Percentiles rank a stretch among this genome's conserved stretches.
Conservation (phyloP, 23 tunicate genomes). For the Halocynthia roretzi region DNA sequence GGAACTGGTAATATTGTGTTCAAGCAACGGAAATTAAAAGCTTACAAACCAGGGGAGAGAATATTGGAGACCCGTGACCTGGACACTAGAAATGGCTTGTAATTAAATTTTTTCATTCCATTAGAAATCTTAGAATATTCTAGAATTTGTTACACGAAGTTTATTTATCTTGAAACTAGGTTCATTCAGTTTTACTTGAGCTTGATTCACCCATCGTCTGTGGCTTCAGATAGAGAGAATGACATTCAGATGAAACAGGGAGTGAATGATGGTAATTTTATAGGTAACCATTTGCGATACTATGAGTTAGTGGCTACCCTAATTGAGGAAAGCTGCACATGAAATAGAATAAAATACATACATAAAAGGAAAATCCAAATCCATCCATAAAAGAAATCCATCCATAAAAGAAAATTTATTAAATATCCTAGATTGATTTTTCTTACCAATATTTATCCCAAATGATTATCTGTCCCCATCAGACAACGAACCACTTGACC, state of each 20-base stretch:
- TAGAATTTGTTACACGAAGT: not conserved
- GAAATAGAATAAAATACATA: not conserved
- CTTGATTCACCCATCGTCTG: not conserved
- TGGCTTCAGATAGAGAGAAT: no score
- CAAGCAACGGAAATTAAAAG: conserved; percentile 32
- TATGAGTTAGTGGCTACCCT: no score
- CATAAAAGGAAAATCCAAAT: not conserved
- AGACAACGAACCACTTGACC: no score
- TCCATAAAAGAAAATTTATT: no score
- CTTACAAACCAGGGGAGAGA: conserved; percentile 40
- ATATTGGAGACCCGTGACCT: conserved; percentile 47
- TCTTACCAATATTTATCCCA: no score
- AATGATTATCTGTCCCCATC: no score
- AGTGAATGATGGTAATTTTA: no score
- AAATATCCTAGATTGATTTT: no score
- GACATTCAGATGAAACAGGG: no score
- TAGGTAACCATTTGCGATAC: no score
- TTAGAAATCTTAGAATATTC: not conserved
- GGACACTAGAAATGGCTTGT: conserved; percentile 48
- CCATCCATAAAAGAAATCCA: no score
- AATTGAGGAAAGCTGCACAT: no score
- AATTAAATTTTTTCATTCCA: conserved; percentile 3
- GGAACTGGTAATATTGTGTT: conserved; percentile 10
- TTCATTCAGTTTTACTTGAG: conserved; percentile 49
- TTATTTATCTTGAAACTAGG: conserved; percentile 9